These are phyloP conservation scores for Diplazon laetatorius DNA, from an alignment of 2,888 invertebrate species.

Conservation along the genomic window DNA sequence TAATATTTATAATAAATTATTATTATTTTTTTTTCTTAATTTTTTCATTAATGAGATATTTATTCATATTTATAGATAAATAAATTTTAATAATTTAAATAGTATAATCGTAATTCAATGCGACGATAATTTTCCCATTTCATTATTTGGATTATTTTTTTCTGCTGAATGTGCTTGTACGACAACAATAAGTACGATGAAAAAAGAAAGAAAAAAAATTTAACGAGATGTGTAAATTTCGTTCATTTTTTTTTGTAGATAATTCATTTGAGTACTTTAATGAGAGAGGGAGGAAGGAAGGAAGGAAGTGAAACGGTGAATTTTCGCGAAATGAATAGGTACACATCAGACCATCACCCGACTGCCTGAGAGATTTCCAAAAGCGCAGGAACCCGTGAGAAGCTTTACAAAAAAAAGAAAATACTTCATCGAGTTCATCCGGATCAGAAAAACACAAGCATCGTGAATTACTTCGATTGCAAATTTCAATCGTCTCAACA, in stretches of 20 bases:
- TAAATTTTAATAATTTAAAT: no score
- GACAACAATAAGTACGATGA: background rate
- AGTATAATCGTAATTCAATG: no score
- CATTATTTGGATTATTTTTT: no score
- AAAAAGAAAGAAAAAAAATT: background rate
- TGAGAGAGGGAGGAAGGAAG: conserved; percentile 9
- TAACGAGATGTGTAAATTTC: background rate
- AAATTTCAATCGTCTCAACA: no score
- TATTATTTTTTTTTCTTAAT: no score
- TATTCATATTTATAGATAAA: no score
- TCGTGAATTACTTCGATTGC: conserved; percentile 8
- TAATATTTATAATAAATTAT: no score
- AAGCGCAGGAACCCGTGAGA: conserved; percentile 2
- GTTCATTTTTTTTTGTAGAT: background rate
- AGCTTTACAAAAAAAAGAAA: background rate
- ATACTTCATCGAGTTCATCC: background rate
- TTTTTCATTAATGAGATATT: no score
- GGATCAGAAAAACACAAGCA: conserved; percentile 28
- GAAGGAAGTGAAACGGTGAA: conserved; percentile 4
- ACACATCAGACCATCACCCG: conserved; percentile 10
- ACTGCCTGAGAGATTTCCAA: conserved; percentile 1
- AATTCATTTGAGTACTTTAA: background rate
- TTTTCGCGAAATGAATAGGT: conserved; percentile 1
- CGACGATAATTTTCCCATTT: no score
- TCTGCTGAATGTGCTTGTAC: background rate